Percentiles rank a stretch among this genome's conserved stretches.
Conservation (phyloP, 2,888 invertebrate genomes). For the Drosophila macrospina region DNA sequence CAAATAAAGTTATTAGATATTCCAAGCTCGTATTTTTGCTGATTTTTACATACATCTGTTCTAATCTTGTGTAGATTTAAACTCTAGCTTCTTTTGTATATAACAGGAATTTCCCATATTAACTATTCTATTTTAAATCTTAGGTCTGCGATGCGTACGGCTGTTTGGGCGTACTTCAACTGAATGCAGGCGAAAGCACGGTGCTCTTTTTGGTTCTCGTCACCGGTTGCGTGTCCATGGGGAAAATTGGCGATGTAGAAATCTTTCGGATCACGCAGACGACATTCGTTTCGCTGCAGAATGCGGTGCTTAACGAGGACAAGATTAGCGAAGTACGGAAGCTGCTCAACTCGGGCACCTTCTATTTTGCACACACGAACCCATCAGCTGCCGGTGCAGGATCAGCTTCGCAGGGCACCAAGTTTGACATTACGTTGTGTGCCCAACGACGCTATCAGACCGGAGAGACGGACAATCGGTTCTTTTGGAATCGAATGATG, state of each 20-base stretch:
- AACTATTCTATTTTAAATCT: background rate
- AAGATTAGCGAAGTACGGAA: constrained; percentile 90
- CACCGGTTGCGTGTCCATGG: constrained; percentile 98
- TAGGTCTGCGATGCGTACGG: constrained; percentile 94
- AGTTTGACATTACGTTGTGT: constrained; percentile 96
- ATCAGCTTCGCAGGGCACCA: constrained; percentile 72
- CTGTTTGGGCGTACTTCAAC: constrained; percentile 96
- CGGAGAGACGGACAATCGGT: constrained; percentile 94
- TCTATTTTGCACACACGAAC: constrained; percentile 92
- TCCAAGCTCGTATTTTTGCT: background rate
- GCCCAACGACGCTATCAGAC: constrained; percentile 95
- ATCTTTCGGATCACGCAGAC: constrained; percentile 97
- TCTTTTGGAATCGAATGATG: constrained; percentile 99
- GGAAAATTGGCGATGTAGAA: constrained; percentile 97
- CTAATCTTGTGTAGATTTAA: too few species aligned
- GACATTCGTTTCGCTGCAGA: constrained; percentile 94
- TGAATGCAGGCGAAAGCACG: constrained; percentile 93
- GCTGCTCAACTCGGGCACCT: constrained; percentile 98
- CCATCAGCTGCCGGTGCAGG: constrained; percentile 51
- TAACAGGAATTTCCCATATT: background rate
- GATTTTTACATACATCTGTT: too few species aligned
- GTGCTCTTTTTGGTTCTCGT: constrained; percentile 96
- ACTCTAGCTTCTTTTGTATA: too few species aligned
- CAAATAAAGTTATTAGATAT: background rate
- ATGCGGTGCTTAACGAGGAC: constrained; percentile 88